Evolutionary conservation across 2,888 invertebrate genomes (phyloP), one percentile per base, ranked within the genome.

Genomic region (Tinea semifulvella): DNA sequence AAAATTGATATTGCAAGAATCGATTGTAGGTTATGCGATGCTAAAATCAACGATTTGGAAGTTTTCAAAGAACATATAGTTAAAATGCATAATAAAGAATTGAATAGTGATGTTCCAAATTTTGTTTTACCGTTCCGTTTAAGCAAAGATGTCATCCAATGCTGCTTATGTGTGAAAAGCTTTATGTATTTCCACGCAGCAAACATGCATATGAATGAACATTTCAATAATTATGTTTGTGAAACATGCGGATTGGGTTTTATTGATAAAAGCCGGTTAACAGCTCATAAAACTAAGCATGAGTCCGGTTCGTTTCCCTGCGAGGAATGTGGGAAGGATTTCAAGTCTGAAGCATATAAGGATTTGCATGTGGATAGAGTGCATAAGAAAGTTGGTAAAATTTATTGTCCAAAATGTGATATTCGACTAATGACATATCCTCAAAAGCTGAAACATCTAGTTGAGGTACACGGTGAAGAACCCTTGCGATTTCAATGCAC

Each of bases 201-300:
- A 17, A 77, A 79, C 44, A 74, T 70, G 4, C 79, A 79, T 46
- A 79, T 79, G 77, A 75, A 77, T 16, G 69, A 63, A 3, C 79
- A 79, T 52, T 79, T 61, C 14, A 72, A 69, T 48, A 79, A 77
- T 42, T 76, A 66, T 52, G 73, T 77, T 2, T 79, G 76, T 19
- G 76, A 79, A 31, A 71, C 70, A 0, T 76, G 77, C 17, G 77
- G 77, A 0, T 43, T 77, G 7, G 76, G 77, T 43, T 66, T 66
- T 11, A 60, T 65, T 2, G 65, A 65, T 20, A 55, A 56, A 6
- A 68, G 68, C 0, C 22, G 76, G 2, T 73, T 75, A 11, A 55
- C 70, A 49, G 73, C 75, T 69, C 77, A 79, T 25, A 73, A 71
- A n/a, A 63, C 69, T 43, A 48, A 70, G 1, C 79, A 75, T 44